Evolutionary conservation across 53 echinoderm and acorn worm genomes (phyloP), one percentile per base, ranked within the genome.

Genomic region (Echinometra lucunter): DNA sequence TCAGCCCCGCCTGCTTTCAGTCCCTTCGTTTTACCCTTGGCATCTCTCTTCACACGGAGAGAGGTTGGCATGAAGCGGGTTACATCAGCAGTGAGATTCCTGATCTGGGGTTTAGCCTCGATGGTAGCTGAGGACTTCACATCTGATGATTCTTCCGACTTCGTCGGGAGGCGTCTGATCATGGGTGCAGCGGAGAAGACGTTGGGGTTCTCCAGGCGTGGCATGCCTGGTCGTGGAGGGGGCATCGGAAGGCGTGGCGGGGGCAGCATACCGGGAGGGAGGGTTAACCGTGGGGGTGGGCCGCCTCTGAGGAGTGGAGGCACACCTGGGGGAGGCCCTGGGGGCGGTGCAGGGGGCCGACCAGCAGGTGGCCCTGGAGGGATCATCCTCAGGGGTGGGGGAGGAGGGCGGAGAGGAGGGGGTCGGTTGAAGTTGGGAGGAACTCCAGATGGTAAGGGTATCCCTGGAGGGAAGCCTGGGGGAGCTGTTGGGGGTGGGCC

Each of bases 51-150:
- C 9, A 98, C 97, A 9, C 98, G 72, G 47, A 98, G 96, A 0
- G 98, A 98, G 0, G 97, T 97, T 12, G 98, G 97, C 97, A 98
- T 97, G 94, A 98, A 98, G 23, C 97, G 91, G 0, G 98, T 98
- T 53, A 98, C 98, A 74, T 98, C 98, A 0, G 98, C 98, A 93
- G 98, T 97, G 70, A 98, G 96, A 93, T 98, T 98, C 58, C 98
- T 95, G 56, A 98, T 95, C 93, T 98, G 98, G 0, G 98, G 98
- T 57, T 98, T 98, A 45, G 98, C 98, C 58, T 97, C 97, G 63
- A 98, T 98, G 58, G 97, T 98, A 37, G 98, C 98, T 1, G 98
- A 97, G 27, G 97, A 97, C 81, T 95, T 98, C 87, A 96, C 94
- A 15, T 97, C 98, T 0, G 88, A 94, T 37, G 72, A 49, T 57